Percentiles rank a stretch among this genome's conserved stretches.
These are phyloP conservation scores for Melanocharis versteri DNA, from an alignment of 2,113 vertebrate species.

Conservation along the genomic window DNA sequence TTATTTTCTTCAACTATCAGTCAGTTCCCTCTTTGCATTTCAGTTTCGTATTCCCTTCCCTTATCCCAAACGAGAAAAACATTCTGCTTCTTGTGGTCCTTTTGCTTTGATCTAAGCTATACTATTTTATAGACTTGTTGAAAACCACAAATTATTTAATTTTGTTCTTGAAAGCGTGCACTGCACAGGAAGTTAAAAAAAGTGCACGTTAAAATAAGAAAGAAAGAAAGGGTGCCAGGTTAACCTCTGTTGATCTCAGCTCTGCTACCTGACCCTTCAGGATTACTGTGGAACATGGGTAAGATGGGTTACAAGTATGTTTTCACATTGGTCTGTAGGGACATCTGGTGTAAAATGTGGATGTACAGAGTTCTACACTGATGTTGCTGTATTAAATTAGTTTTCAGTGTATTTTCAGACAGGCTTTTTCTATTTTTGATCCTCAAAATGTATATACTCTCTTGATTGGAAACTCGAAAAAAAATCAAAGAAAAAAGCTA, in stretches of 20 bases:
- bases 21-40: background rate
- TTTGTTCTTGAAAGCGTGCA: background rate
- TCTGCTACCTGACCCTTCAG: background rate
- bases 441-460: background rate
- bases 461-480: background rate
- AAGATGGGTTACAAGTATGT: background rate
- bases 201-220: background rate
- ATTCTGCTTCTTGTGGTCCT: background rate
- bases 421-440: background rate
- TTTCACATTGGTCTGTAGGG: background rate
- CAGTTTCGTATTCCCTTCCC: background rate
- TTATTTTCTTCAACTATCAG: background rate
- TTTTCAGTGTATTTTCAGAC: background rate
- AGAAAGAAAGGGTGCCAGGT: background rate
- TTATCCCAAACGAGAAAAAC: background rate
- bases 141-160: background rate
- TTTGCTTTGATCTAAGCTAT: background rate
- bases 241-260: background rate
- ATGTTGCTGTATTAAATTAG: background rate
- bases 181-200: background rate
- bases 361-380: background rate
- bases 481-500: background rate
- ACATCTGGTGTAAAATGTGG: background rate
- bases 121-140: background rate
- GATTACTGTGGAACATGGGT: background rate